phyloP scores from a whole-genome alignment of 2,888 invertebrate genomes.

The Cephus runcator region DNA sequence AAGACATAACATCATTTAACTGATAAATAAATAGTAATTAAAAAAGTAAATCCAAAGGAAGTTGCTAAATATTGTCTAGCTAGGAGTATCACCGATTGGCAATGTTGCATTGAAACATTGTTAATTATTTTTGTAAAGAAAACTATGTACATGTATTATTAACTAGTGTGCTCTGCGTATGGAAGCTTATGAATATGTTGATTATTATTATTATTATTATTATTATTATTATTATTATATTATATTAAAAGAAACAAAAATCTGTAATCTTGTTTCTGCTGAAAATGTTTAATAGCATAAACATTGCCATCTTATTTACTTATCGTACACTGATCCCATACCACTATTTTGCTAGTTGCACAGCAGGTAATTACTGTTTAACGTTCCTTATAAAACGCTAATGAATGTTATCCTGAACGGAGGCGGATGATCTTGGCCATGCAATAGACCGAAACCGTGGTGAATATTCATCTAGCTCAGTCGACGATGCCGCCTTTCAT shows the following conservation, averaged over 20 bases:
- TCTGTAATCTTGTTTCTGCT: constrained; percentile 59
- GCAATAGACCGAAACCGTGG: constrained; percentile 21
- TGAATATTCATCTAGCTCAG: constrained; percentile 22
- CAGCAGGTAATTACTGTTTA: constrained; percentile 16
- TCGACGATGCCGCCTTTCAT: background rate
- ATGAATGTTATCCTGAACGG: constrained; percentile 20
- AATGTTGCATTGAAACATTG: constrained; percentile 57
- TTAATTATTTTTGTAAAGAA: constrained; percentile 62
- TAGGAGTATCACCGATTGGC: constrained; percentile 48
- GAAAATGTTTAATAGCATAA: constrained; percentile 54
- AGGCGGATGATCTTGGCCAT: constrained; percentile 16
- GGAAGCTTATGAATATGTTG: constrained; percentile 61
- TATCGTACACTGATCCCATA: background rate
- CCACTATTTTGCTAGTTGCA: background rate
- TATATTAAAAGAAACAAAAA: constrained; percentile 43
- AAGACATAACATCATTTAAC: constrained; percentile 51
- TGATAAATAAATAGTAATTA: constrained; percentile 33
- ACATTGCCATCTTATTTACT: constrained; percentile 38
- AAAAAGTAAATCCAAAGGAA: constrained; percentile 10
- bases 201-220: constrained; percentile 46
- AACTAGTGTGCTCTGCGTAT: constrained; percentile 59
- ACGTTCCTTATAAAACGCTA: constrained; percentile 16
- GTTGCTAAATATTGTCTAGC: constrained; percentile 37
- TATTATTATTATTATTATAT: constrained; percentile 26
- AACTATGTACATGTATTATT: constrained; percentile 57